Evolutionary conservation across 2,113 vertebrate genomes (phyloP), one percentile per base, ranked within the genome.

Genomic region (Microtus montanus): DNA sequence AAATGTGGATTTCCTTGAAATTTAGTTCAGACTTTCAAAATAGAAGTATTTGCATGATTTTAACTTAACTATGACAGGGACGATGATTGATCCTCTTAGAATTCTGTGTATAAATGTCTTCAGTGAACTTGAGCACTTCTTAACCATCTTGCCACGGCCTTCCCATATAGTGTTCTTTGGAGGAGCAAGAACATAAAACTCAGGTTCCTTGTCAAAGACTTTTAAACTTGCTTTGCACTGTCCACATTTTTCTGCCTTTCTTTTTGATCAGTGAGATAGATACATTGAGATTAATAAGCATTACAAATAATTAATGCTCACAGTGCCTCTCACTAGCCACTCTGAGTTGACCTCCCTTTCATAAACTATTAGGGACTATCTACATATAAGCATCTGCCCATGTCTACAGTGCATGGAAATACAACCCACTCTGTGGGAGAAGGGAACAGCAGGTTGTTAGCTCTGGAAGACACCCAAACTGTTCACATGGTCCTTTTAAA

Each of bases 211-310:
- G 70, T 89, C 92, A 96, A 94, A 94, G 96, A 93, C 87, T 93
- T 94, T 87, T 66, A 71, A 75, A 90, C 71, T 70, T 44, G 19
- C 77, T 95, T 92, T 88, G 63, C 85, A 68, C 47, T 75, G 94
- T 75, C 8, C 35, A 30, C 86, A 73, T 77, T 92, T 92, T 75
- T 52, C 30, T 14, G 49, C 30, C 30, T 95, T 44, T 88, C 54
- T 52, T 95, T 95, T 95, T 92, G 83, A 95, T 93, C 68, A 93
- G 61, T 68, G 33, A 97, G 90, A 96, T 95, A 58, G 54, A 38
- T 74, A 93, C 26, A 87, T 94, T 96, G 95, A 96, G 92, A 96
- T 88, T 95, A 95, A 97, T 90, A 96, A 93, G 66, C 41, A 90
- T 85, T 92, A 92, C 70, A 96, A 97, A 93, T 91, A 96, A 96